Base-by-base conservation (phyloP, 2,113 vertebrate genomes). In the Gobius niger region DNA sequence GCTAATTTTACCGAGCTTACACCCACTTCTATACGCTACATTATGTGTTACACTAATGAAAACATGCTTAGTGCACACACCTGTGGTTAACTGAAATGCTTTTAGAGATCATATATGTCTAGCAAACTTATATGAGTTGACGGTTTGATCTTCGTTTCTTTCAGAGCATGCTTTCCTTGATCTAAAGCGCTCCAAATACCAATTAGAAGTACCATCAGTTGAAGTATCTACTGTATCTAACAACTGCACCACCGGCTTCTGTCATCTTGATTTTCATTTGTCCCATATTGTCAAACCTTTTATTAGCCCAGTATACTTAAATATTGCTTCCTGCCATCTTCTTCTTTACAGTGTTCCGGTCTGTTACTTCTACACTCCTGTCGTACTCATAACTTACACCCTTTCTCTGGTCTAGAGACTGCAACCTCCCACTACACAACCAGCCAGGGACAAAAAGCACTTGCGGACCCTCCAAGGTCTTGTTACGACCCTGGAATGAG, bases 1-100 rank as follows among this genome's bases (percentile, higher is more conserved):
- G 90, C 90, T 92, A 91, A 93, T 93, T 92, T 93, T 92, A 91
- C 77, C 84, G 64, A 73, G 70, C 44, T 7, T 54, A 49, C 54
- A 14, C 63, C 11, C 47, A 56, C 19, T 47, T 13, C 1, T 18
- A 16, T 49, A 46, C 19, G 19, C 24, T 34, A 34, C 24, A 34
- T 34, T 34, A 34, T 49, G 14, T 49, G 13, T 13, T 14, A 14
- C 13, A 50, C 6, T 6, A 14, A 14, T 50, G 47, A 46, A 3
- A 46, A 46, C 44, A 57, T 57, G 54, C 24, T 57, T 60, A 54
- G 52, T 6, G 18, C 8, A 24, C 24, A 34, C 24, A 34, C 24
- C 24, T 34, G 24, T 4, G 5, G 24, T 34, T 34, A 34, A 34
- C 24, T 34, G 24, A 34, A 34, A 34, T 34, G 24, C 24, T 34